A percentile compares a stretch with the other conserved stretches of the same genome.
phyloP scores from a whole-genome alignment of 2,113 vertebrate genomes.

The Heterochromis multidens region DNA sequence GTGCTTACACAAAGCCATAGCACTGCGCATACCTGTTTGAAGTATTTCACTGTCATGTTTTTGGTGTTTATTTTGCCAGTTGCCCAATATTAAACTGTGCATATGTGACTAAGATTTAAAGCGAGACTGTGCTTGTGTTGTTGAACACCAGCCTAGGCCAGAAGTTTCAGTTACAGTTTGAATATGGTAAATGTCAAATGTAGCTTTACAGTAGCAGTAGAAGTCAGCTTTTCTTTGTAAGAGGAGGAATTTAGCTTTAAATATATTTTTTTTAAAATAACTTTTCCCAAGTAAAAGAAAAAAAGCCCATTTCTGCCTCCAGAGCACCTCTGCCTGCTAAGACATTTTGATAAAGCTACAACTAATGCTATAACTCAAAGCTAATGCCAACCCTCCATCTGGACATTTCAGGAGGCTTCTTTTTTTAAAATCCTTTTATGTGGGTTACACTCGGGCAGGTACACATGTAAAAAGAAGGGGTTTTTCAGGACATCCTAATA shows the following conservation, averaged over 20 bases:
- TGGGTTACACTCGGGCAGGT: neutral
- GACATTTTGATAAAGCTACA: conserved; percentile 5
- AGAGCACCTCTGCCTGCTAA: neutral
- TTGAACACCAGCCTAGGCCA: neutral
- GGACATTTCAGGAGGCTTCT: neutral
- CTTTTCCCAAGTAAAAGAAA: neutral
- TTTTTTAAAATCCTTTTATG: neutral
- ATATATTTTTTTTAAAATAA: neutral
- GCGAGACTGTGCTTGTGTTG: neutral
- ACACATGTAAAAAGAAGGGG: neutral
- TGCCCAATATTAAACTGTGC: neutral
- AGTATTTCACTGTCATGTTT: neutral
- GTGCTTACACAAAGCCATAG: neutral
- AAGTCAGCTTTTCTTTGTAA: neutral
- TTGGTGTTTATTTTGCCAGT: neutral
- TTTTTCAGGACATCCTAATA: neutral
- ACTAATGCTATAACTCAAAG: conserved; percentile 4
- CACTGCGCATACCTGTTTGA: neutral
- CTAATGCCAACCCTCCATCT: neutral
- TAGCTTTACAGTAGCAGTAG: neutral
- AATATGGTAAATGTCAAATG: neutral
- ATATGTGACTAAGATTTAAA: neutral
- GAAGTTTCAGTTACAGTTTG: neutral
- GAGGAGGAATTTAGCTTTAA: neutral
- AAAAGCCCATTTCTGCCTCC: conserved; percentile 19